Conservation (phyloP, 2,888 invertebrate genomes). For the Cheilosia variabilis region DNA sequence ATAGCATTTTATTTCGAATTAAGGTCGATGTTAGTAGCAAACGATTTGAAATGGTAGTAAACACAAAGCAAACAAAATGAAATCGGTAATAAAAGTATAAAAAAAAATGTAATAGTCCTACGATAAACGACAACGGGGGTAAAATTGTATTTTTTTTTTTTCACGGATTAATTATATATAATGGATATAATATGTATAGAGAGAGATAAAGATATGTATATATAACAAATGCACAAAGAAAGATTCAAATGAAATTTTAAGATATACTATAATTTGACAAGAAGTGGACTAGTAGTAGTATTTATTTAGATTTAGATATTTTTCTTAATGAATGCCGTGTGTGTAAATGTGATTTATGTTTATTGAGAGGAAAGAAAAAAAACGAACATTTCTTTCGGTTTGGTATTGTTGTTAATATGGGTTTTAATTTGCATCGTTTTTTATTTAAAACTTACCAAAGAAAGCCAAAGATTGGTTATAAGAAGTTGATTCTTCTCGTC, state of each 20-base stretch:
- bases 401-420: constrained; percentile 66
- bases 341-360: constrained; percentile 76
- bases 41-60: too few species aligned
- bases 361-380: too few species aligned
- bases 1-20: too few species aligned
- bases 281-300: constrained; percentile 39
- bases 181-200: constrained; percentile 13
- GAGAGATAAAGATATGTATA: constrained; percentile 9
- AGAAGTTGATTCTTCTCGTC: constrained; percentile 98
- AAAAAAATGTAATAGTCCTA: too few species aligned
- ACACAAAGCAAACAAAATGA: too few species aligned
- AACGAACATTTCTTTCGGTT: constrained; percentile 31
- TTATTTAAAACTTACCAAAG: constrained; percentile 92
- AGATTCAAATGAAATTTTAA: constrained; percentile 5
- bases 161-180: constrained; percentile 1
- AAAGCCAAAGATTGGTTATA: constrained; percentile 97
- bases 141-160: background rate
- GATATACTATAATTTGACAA: constrained; percentile 12
- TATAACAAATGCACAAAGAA: constrained; percentile 44
- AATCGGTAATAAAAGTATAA: too few species aligned
- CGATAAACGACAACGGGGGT: background rate
- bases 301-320: constrained; percentile 1
- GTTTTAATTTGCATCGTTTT: constrained; percentile 82
- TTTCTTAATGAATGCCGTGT: constrained; percentile 77
- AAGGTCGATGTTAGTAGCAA: too few species aligned